Conservation (phyloP, 2,113 vertebrate species). For the Chionis minor region DNA sequence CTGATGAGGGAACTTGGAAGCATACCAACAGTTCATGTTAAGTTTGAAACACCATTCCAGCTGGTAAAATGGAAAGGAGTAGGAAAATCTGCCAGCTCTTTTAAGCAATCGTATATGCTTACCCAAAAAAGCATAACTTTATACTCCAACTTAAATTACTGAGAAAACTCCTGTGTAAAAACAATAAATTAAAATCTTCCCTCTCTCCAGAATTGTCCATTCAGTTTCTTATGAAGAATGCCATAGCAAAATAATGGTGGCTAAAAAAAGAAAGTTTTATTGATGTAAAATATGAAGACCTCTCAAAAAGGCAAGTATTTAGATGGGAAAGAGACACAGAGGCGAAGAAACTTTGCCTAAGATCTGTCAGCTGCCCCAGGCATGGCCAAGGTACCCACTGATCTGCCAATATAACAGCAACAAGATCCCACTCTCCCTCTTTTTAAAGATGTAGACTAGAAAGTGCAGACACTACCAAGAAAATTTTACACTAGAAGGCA, state of each 20-base stretch:
- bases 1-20: background rate
- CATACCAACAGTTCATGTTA: background rate
- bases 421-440: background rate
- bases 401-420: background rate
- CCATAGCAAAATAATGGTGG: background rate
- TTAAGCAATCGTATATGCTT: background rate
- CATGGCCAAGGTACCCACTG: background rate
- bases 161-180: background rate
- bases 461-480: background rate
- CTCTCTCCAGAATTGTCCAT: background rate
- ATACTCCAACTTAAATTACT: background rate
- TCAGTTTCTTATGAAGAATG: background rate
- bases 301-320: background rate
- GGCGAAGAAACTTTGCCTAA: background rate
- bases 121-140: background rate
- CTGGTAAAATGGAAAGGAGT: background rate
- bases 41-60: background rate
- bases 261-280: background rate
- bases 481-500: background rate
- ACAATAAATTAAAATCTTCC: background rate
- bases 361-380: background rate
- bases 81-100: background rate
- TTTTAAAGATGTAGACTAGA: background rate
- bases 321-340: background rate
- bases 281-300: background rate